phyloP scores from a whole-genome alignment of 1,140 invertebrate species.

The Zaprionus camerounensis region DNA sequence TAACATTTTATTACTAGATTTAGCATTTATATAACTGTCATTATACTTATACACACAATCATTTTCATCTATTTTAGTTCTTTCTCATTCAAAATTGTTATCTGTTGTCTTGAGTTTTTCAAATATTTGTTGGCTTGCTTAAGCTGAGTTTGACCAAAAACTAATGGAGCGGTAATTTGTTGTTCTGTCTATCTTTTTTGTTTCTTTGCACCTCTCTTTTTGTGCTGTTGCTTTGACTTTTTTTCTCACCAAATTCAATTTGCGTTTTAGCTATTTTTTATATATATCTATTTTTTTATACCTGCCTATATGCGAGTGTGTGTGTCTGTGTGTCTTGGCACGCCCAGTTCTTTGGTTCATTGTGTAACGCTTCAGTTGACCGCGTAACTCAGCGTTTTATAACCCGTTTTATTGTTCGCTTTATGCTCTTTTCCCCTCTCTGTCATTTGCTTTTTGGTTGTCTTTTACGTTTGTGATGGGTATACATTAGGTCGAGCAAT shows the following conservation, averaged over 20 bases:
- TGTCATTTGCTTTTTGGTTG: conserved; percentile 19
- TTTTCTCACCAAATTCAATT: conserved; percentile 78
- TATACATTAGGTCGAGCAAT: conserved; percentile 71
- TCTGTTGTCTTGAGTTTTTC: background rate
- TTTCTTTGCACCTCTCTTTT: conserved; percentile 29
- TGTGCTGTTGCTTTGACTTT: conserved; percentile 40
- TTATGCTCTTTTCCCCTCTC: conserved; percentile 23
- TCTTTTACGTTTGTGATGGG: conserved; percentile 8
- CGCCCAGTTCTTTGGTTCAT: conserved; percentile 53
- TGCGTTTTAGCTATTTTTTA: conserved; percentile 57
- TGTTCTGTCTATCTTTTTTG: conserved; percentile 22
- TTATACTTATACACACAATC: too few relatives aligned
- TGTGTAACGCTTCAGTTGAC: conserved; percentile 42
- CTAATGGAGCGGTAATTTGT: conserved; percentile 71
- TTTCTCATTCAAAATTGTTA: background rate
- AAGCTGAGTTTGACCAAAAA: conserved; percentile 28
- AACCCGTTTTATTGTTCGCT: conserved; percentile 58
- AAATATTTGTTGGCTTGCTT: too few relatives aligned
- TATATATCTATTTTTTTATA: conserved; percentile 15
- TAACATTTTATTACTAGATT: too few relatives aligned
- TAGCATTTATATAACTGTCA: too few relatives aligned
- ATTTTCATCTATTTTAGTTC: too few relatives aligned
- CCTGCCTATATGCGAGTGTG: conserved; percentile 26
- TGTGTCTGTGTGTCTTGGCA: conserved; percentile 53
- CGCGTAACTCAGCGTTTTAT: conserved; percentile 48